Evolutionary conservation across 2,888 invertebrate species (phyloP), one percentile per base, ranked within the genome.

Genomic region (Peribatodes rhomboidaria): DNA sequence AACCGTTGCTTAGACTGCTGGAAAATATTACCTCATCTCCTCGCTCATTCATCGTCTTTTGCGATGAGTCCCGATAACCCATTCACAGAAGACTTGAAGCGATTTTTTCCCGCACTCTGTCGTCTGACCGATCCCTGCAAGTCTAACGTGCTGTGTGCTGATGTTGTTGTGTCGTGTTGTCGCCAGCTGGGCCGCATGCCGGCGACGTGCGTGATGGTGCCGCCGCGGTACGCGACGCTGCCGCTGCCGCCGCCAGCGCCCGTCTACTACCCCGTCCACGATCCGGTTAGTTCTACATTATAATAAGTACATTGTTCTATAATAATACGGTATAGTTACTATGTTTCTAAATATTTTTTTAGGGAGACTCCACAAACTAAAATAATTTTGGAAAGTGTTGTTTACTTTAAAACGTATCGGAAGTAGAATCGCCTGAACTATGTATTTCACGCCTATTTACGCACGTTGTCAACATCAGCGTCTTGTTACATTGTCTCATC

Each of bases 191-290:
- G 93, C 16, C 85, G 91, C 18, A 75, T 89, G 74, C 88, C 90
- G n/a, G 77, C 90, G 10, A 80, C 87, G 65, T 87, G 89, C 70
- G 78, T 93, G 88, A 73, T 92, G 83, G 78, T 90, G 67, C 88
- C 90, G 56, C 71, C 66, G 50, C 91, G 92, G 49, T 92, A 91
- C 83, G 91, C 91, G 33, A 92, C 91, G 67, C 86, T 92, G 71
- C 92, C 93, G 68, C 84, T 89, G 61, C 89, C 88, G 13, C 84
- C 85, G 46, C 80, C 75, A 37, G 77, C 83, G 8, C 88, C 88
- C 1, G 65, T 91, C 62, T 92, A 89, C 84, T 94, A 93, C 75
- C 92, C 93, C 47, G 72, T 91, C 58, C 90, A 88, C 65, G 93
- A 92, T 69, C 78, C 87, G 75, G 93, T 92, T 68, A 80, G 85